Evolutionary conservation across 2,888 invertebrate species (phyloP).

Genomic region (Euzetes globulus): DNA sequence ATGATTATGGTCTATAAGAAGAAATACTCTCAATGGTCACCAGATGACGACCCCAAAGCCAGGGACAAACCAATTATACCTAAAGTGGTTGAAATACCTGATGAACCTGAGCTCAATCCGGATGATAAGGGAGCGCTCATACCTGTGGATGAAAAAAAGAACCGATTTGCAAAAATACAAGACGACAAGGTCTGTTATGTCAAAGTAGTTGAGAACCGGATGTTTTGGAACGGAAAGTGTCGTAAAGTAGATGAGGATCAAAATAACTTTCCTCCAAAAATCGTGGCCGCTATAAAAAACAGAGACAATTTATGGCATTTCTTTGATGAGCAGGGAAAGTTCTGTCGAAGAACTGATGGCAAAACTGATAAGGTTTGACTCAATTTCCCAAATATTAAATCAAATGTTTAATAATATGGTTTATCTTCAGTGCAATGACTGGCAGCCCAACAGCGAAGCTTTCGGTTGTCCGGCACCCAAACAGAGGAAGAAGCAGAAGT

Average conservation of each 20-base stretch:
- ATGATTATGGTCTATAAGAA: not conserved
- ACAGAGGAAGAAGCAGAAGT: not conserved
- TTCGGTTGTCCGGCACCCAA: not conserved
- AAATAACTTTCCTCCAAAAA: not conserved
- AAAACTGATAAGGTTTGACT: not conserved
- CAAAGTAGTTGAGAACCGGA: not conserved
- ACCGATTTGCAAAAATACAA: not conserved
- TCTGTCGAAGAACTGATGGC: not conserved
- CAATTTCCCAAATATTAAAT: no score
- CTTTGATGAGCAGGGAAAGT: not conserved
- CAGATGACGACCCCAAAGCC: not conserved
- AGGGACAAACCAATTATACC: not conserved
- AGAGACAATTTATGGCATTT: slow-evolving; percentile 5
- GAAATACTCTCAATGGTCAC: not conserved
- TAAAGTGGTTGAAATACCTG: not conserved
- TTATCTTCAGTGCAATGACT: slow-evolving; percentile 8
- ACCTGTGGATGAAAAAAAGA: not conserved
- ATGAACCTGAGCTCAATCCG: not conserved
- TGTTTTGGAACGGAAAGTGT: slow-evolving; percentile 11
- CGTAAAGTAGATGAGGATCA: not conserved
- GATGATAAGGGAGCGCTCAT: not conserved
- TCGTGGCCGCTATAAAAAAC: not conserved
- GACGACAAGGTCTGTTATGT: not conserved
- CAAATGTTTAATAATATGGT: not conserved
- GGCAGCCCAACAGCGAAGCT: not conserved